Evolutionary conservation across 2,888 invertebrate genomes (phyloP), one percentile per base, ranked within the genome.

Genomic region (Caenorhabditis zanzibari): DNA sequence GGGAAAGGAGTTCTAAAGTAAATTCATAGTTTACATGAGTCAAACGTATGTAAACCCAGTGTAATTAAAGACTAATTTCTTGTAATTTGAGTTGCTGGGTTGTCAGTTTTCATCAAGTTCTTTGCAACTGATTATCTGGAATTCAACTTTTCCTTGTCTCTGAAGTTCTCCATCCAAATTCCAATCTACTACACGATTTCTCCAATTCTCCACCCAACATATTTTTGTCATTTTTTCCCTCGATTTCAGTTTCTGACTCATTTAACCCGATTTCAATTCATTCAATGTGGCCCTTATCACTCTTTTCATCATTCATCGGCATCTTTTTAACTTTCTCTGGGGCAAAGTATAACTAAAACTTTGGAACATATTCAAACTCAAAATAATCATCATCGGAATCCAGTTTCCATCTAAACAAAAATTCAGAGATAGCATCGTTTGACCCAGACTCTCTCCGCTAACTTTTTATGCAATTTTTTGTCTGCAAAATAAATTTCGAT

Each of bases 401-500:
- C 47, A 7, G 6, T 47, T 47, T n/a, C 6, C 14, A 16, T 4
- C 35, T 19, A 14, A 44, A 64, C n/a, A n/a, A 49, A 49, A 2
- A 12, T 38, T 38, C 38, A 6, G 38, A 38, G 22, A 44, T 28
- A 19, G 38, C 38, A n/a, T 49, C 52, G 35, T 68, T 49, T 52
- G 68, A 68, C 54, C 52, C 68, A 68, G 22, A 54, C 68, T 66
- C 7, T 38, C 12, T 12, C 32, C 54, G 52, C 24, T 22, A n/a
- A 35, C 22, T 54, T 54, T 68, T 54, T 68, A 14, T 64, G 6
- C 47, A 28, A 22, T 44, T 63, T 63, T 64, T n/a, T n/a, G n/a
- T 44, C 47, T 64, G 64, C 64, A 64, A 59, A 64, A 54, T 54
- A 26, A 54, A 54, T 64, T 66, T 26, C 66, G 52, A 66, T 52